phyloP scores from a whole-genome alignment of 1,140 invertebrate genomes.

The Polyergus mexicanus region DNA sequence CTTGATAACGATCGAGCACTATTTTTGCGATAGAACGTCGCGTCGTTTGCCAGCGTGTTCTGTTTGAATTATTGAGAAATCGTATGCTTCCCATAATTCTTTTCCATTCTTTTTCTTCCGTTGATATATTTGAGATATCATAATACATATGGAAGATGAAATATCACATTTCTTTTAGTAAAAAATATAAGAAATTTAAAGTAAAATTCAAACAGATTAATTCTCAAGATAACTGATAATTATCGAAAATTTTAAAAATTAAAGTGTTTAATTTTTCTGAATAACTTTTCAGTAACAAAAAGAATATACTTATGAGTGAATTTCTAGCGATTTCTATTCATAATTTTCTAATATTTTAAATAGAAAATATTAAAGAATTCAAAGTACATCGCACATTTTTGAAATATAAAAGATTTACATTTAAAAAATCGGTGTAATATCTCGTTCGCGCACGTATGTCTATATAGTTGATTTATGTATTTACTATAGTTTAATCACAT shows the following conservation, averaged over 20 bases:
- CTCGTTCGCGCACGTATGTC: conserved; percentile 24
- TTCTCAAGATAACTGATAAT: neutral
- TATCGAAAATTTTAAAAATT: neutral
- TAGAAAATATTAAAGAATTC: neutral
- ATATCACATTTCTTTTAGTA: neutral
- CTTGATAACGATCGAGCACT: conserved; percentile 47
- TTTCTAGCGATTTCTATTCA: neutral
- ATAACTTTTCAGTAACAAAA: neutral
- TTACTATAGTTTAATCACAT: conserved; percentile 18
- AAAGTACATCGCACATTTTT: neutral
- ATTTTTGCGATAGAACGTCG: conserved; percentile 15
- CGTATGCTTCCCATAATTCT: conserved; percentile 28
- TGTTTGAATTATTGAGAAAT: conserved; percentile 39
- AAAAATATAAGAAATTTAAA: conserved; percentile 23
- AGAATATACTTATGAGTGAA: neutral
- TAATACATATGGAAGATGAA: neutral
- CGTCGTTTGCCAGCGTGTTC: conserved; percentile 18
- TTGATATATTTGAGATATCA: neutral
- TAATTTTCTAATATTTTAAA: neutral
- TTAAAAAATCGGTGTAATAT: neutral
- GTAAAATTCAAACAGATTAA: neutral
- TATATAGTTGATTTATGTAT: conserved; percentile 26
- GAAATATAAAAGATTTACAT: neutral
- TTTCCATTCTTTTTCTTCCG: neutral
- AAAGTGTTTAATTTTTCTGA: neutral